Percentiles rank a stretch among this genome's conserved stretches.
Conservation (phyloP, 2,888 invertebrate species). For the Macaria liturata region DNA sequence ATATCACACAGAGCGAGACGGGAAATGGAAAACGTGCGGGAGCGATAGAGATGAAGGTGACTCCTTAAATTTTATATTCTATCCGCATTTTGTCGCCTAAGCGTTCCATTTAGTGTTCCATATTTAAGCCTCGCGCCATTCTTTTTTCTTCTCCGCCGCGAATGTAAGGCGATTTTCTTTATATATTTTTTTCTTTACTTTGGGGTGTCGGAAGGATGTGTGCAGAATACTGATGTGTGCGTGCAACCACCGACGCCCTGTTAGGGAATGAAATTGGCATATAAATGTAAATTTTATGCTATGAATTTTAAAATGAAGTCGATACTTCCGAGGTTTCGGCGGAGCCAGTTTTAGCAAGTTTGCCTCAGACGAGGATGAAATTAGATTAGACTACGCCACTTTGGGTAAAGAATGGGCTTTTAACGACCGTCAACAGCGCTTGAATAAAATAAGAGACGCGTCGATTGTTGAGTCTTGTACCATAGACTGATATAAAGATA, state of each 20-base stretch:
- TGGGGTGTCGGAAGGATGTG: constrained; percentile 68
- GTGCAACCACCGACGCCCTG: constrained; percentile 76
- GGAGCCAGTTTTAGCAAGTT: constrained; percentile 65
- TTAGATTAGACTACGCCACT: constrained; percentile 74
- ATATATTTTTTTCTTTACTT: constrained; percentile 63
- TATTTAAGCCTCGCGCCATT: constrained; percentile 79
- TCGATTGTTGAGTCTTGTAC: constrained; percentile 2
- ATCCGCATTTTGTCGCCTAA: constrained; percentile 83
- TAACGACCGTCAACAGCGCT: constrained; percentile 45
- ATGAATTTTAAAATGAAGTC: constrained; percentile 83
- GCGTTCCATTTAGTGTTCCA: constrained; percentile 84
- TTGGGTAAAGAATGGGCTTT: constrained; percentile 67
- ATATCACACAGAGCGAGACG: constrained; percentile 64
- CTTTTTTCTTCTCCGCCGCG: constrained; percentile 72
- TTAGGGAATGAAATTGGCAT: constrained; percentile 83
- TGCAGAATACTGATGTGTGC: constrained; percentile 80
- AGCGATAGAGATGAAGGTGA: constrained; percentile 59
- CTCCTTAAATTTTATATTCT: constrained; percentile 82
- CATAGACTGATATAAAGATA: not conserved
- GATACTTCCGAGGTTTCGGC: constrained; percentile 75
- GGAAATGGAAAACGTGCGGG: constrained; percentile 42
- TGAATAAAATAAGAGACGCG: constrained; percentile 11
- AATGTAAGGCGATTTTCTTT: constrained; percentile 72
- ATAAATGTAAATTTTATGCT: constrained; percentile 84
- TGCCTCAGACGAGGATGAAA: constrained; percentile 69